These are phyloP conservation scores for Conistra vaccinii DNA, from an alignment of 2,888 invertebrate genomes.

Conservation along the genomic window DNA sequence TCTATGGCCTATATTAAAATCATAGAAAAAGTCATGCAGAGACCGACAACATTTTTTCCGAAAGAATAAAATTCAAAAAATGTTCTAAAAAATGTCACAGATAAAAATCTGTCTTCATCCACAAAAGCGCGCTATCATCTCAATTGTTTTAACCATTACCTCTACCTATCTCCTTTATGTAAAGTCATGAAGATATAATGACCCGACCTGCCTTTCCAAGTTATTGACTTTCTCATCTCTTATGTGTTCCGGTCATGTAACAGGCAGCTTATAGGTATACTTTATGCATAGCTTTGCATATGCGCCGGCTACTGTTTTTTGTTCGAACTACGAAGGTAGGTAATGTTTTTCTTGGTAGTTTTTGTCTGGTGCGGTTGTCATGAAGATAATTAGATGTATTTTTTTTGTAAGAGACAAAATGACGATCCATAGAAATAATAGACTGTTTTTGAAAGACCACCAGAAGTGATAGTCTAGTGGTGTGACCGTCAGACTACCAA, in stretches of 20 bases:
- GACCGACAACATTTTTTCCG: neutral
- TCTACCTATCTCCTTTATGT: slow-evolving; percentile 32
- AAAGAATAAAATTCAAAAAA: neutral
- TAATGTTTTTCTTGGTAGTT: neutral
- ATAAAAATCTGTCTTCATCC: too few species aligned
- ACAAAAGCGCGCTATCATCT: slow-evolving; percentile 12
- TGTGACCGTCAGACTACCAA: too few species aligned
- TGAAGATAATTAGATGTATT: neutral
- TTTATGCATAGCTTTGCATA: slow-evolving; percentile 35
- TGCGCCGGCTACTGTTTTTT: slow-evolving; percentile 20
- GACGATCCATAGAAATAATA: neutral
- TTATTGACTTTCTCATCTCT: slow-evolving; percentile 62
- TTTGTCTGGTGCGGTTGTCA: neutral
- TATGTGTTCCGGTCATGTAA: slow-evolving; percentile 58
- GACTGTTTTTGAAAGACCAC: neutral
- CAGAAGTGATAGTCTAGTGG: too few species aligned
- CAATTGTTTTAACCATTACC: slow-evolving; percentile 24
- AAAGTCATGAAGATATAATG: slow-evolving; percentile 57
- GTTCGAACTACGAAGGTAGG: neutral
- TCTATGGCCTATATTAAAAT: neutral
- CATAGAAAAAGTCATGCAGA: neutral
- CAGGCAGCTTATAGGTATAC: slow-evolving; percentile 30
- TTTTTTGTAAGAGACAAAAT: neutral
- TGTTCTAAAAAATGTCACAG: too few species aligned
- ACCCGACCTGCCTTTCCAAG: slow-evolving; percentile 59